Evolutionary conservation across 1,140 invertebrate species (phyloP).

Genomic region (Parapsyche elsis): DNA sequence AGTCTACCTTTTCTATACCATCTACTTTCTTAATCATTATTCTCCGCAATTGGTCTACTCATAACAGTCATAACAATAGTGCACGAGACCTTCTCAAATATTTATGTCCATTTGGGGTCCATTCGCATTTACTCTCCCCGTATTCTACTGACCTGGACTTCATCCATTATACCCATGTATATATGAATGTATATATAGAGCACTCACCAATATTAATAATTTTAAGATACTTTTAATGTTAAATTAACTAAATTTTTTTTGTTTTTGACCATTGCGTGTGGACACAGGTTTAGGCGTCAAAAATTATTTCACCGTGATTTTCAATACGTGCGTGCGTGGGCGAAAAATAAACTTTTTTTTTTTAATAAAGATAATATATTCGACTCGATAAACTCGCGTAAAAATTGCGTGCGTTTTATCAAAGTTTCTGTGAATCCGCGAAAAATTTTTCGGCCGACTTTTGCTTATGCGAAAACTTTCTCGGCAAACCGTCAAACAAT

Average conservation of each 20-base stretch:
- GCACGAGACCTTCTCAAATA: background rate
- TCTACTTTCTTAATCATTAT: background rate
- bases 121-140: background rate
- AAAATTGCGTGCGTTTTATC: constrained; percentile 4
- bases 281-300: background rate
- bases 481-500: constrained; percentile 1
- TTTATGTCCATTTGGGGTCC: constrained; percentile 11
- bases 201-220: too few relatives aligned
- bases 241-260: background rate
- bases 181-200: too few relatives aligned
- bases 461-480: constrained; percentile 7
- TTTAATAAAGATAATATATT: constrained; percentile 9
- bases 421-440: background rate
- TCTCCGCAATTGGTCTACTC: background rate
- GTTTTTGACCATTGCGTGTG: background rate
- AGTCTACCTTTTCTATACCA: background rate
- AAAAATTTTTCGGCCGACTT: background rate
- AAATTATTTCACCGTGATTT: background rate
- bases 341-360: background rate
- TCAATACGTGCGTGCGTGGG: too few relatives aligned
- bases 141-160: background rate
- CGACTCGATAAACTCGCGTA: background rate
- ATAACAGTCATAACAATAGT: background rate
- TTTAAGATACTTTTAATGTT: too few relatives aligned
- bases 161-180: constrained; percentile 19